A percentile compares a stretch with the other conserved stretches of the same genome.
Conservation (phyloP, 2,113 vertebrate genomes). For the Bubo bubo region DNA sequence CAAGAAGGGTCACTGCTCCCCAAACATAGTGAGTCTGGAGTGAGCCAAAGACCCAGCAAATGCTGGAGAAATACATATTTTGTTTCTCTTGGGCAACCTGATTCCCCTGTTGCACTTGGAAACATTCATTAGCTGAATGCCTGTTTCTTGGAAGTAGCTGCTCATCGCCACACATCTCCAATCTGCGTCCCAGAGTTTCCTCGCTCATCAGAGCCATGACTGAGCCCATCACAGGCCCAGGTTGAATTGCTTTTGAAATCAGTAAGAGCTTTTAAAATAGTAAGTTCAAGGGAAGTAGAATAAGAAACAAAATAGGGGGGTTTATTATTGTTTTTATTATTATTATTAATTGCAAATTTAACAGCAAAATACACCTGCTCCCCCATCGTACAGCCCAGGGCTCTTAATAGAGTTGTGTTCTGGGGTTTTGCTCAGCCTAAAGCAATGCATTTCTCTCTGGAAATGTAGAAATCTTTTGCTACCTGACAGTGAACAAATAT, state of each 20-base stretch:
- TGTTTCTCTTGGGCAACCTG: neutral
- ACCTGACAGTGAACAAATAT: neutral
- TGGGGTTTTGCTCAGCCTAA: neutral
- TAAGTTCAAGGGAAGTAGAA: neutral
- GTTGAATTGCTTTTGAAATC: neutral
- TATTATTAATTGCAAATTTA: neutral
- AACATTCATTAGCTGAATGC: neutral
- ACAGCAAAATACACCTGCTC: neutral
- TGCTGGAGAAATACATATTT: neutral
- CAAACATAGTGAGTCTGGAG: fast-evolving
- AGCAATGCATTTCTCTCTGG: neutral
- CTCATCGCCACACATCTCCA: neutral
- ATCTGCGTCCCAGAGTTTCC: neutral
- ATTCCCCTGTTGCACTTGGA: neutral
- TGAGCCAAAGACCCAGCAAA: neutral
- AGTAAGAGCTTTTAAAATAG: neutral
- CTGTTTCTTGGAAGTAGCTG: neutral
- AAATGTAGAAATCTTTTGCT: neutral
- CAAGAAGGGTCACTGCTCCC: neutral
- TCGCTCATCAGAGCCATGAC: neutral
- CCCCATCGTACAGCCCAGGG: neutral
- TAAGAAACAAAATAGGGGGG: neutral
- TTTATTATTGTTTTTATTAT: neutral
- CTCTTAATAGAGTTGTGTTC: neutral
- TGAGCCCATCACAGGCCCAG: neutral